These are phyloP conservation scores for Syrista parreyssii DNA, from an alignment of 2,888 invertebrate genomes.

Conservation along the genomic window DNA sequence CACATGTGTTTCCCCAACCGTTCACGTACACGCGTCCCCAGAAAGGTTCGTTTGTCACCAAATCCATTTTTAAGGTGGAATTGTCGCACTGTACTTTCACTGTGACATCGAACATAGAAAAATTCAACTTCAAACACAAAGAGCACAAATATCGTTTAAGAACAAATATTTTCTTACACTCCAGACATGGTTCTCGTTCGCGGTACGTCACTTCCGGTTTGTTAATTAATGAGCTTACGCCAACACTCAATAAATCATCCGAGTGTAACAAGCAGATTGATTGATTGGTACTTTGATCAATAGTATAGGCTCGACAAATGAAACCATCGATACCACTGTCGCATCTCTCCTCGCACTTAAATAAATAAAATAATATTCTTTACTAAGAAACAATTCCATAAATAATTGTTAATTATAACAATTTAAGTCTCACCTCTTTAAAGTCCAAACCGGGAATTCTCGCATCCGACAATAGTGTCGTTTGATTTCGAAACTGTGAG, in stretches of 20 bases:
- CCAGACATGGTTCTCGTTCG: slow-evolving; percentile 84
- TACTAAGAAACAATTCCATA: background rate
- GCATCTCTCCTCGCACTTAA: slow-evolving; percentile 70
- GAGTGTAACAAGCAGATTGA: slow-evolving; percentile 78
- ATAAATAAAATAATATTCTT: background rate
- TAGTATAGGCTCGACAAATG: slow-evolving; percentile 79
- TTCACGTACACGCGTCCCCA: slow-evolving; percentile 83
- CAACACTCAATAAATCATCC: slow-evolving; percentile 83
- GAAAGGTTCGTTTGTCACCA: slow-evolving; percentile 68
- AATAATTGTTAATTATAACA: background rate
- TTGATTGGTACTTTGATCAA: slow-evolving; percentile 51
- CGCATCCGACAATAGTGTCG: slow-evolving; percentile 74
- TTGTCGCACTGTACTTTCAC: slow-evolving; percentile 85
- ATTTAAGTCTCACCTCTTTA: slow-evolving; percentile 41
- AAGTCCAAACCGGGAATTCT: slow-evolving; percentile 50
- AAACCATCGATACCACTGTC: slow-evolving; percentile 73
- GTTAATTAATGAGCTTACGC: slow-evolving; percentile 76
- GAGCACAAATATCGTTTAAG: background rate
- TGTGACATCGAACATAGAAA: slow-evolving; percentile 53
- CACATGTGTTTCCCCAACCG: slow-evolving; percentile 81
- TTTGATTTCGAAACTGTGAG: slow-evolving; percentile 79
- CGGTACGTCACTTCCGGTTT: slow-evolving; percentile 76
- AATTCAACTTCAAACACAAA: background rate
- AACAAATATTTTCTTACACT: slow-evolving; percentile 72
- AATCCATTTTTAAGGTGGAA: slow-evolving; percentile 71